A percentile compares a stretch with the other conserved stretches of the same genome.
phyloP scores from a whole-genome alignment of 2,888 invertebrate species.

The Schizaphis graminum region DNA sequence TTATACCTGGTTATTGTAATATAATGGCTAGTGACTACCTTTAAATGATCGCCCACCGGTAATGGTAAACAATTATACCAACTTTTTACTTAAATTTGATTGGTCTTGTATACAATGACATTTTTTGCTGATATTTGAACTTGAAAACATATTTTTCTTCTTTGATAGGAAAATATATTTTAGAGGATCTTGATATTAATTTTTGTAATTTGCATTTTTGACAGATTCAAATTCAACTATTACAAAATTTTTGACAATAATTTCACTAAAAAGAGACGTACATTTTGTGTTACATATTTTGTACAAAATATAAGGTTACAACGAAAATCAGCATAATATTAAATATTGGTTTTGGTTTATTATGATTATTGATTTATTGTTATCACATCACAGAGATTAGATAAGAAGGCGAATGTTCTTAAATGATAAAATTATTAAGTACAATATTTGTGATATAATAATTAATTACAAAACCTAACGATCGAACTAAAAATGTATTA shows the following conservation, averaged over 20 bases:
- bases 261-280: neutral
- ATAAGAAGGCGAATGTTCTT: neutral
- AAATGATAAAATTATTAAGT: neutral
- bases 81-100: neutral
- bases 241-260: neutral
- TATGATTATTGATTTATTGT: neutral
- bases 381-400: neutral
- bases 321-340: neutral
- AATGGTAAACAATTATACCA: neutral
- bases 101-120: too few relatives aligned
- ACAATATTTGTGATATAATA: neutral
- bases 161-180: neutral
- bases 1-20: neutral
- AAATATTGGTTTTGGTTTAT: neutral
- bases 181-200: neutral
- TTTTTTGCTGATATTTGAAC: neutral
- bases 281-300: neutral
- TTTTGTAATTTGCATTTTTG: neutral
- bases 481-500: neutral
- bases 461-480: neutral
- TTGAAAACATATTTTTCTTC: neutral
- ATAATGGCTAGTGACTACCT: too few relatives aligned
- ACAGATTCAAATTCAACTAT: neutral
- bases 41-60: neutral
- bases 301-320: neutral